These are phyloP conservation scores for Calliopum simillimum DNA, from an alignment of 2,888 invertebrate species.

Conservation along the genomic window DNA sequence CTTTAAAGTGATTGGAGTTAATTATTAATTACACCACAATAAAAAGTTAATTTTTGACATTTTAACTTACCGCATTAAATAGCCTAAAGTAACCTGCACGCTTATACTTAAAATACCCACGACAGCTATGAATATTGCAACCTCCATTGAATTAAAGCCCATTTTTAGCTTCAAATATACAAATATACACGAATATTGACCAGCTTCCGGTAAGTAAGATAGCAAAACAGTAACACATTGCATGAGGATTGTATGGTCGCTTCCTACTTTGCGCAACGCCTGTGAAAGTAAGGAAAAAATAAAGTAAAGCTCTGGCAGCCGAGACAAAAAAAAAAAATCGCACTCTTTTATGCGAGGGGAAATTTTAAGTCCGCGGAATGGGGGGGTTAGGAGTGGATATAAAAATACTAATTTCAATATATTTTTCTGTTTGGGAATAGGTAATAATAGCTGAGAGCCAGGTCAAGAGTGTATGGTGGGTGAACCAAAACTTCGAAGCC, in stretches of 20 bases:
- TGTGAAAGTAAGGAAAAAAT: constrained; percentile 55
- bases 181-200: constrained; percentile 99
- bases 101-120: constrained; percentile 96
- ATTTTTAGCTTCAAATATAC: constrained; percentile 98
- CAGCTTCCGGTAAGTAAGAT: constrained; percentile 97
- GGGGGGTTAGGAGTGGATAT: too few relatives aligned
- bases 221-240: constrained; percentile 97
- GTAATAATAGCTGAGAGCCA: too few relatives aligned
- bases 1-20: constrained; percentile 42
- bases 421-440: too few relatives aligned
- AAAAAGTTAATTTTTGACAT: not conserved
- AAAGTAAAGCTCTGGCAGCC: too few relatives aligned
- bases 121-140: constrained; percentile 97
- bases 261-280: constrained; percentile 90
- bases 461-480: too few relatives aligned
- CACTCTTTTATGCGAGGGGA: too few relatives aligned
- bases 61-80: constrained; percentile 75
- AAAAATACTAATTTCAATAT: too few relatives aligned
- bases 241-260: constrained; percentile 95
- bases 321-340: too few relatives aligned
- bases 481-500: too few relatives aligned
- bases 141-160: constrained; percentile 94
- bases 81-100: constrained; percentile 89
- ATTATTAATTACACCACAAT: not conserved
- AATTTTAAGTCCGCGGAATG: too few relatives aligned